Evolutionary conservation across 2,797 vertebrate species (phyloP).

Genomic region (Sebastes diploproa): DNA sequence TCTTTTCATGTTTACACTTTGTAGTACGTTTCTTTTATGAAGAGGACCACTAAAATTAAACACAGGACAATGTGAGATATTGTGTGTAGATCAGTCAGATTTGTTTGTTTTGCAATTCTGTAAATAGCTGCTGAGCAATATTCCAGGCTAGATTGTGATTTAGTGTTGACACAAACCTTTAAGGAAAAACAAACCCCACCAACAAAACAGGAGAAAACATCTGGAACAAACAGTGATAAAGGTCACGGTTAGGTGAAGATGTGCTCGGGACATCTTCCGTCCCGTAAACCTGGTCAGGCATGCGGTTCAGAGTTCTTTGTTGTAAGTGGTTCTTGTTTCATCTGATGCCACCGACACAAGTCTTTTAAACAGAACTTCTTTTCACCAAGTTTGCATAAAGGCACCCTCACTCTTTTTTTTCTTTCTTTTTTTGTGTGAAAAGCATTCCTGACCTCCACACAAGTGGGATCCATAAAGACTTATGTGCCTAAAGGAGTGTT

Average conservation of each 20-base stretch:
- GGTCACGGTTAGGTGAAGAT: constrained; percentile 50
- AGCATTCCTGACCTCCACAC: constrained; percentile 76
- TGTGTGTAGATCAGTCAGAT: constrained; percentile 70
- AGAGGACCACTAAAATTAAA: constrained; percentile 83
- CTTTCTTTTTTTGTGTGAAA: constrained; percentile 57
- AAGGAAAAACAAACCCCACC: neutral
- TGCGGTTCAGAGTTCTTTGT: constrained; percentile 53
- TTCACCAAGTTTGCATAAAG: constrained; percentile 43
- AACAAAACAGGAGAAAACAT: constrained; percentile 12
- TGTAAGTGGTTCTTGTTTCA: constrained; percentile 40
- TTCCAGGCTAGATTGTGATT: constrained; percentile 77
- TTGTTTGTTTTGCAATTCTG: constrained; percentile 75
- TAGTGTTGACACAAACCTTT: constrained; percentile 67
- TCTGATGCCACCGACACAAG: constrained; percentile 49
- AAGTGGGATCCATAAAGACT: constrained; percentile 76
- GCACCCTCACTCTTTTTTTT: constrained; percentile 42
- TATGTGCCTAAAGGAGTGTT: constrained; percentile 82
- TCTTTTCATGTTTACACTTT: constrained; percentile 80
- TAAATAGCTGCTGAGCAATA: constrained; percentile 84
- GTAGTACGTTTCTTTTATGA: constrained; percentile 67
- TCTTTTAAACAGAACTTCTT: constrained; percentile 51
- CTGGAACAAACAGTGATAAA: constrained; percentile 34
- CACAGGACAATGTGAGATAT: constrained; percentile 71
- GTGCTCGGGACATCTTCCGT: constrained; percentile 33
- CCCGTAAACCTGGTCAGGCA: constrained; percentile 53